Conservation (phyloP, 2,888 invertebrate genomes). For the Tricholauxania praeusta region DNA sequence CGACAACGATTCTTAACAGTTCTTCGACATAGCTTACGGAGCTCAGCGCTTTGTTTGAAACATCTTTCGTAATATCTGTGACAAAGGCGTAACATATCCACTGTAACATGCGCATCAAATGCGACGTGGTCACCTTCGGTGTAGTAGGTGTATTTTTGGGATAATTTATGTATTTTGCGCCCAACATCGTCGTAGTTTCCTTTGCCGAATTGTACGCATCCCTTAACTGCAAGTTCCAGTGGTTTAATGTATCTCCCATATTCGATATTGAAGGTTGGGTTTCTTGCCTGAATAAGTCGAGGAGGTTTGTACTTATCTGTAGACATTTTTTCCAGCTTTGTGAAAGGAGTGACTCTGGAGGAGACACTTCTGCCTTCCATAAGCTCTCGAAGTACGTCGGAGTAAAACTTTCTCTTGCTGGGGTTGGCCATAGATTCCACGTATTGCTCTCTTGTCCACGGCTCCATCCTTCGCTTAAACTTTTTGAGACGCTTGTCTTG, state of each 20-base stretch:
- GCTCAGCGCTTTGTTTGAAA: not conserved
- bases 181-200: not conserved
- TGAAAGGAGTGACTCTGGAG: conserved; percentile 24
- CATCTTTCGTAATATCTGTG: not conserved
- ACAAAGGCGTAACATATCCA: not conserved
- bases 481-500: not conserved
- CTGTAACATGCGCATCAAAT: not conserved
- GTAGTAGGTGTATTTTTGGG: no score
- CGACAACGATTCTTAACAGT: not conserved
- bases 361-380: conserved; percentile 2
- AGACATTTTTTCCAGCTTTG: conserved; percentile 24
- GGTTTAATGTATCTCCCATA: not conserved
- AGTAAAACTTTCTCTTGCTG: conserved; percentile 22
- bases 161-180: not conserved
- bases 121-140: not conserved
- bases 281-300: conserved; percentile 22
- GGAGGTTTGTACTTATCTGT: conserved; percentile 27
- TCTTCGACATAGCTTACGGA: not conserved
- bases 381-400: not conserved
- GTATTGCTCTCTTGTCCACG: conserved; percentile 13
- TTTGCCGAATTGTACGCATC: not conserved
- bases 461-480: not conserved
- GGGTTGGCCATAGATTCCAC: conserved; percentile 19
- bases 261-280: conserved; percentile 2
- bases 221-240: not conserved